Base-by-base conservation (phyloP, 2,113 vertebrate species). In the Hypanus sabinus region DNA sequence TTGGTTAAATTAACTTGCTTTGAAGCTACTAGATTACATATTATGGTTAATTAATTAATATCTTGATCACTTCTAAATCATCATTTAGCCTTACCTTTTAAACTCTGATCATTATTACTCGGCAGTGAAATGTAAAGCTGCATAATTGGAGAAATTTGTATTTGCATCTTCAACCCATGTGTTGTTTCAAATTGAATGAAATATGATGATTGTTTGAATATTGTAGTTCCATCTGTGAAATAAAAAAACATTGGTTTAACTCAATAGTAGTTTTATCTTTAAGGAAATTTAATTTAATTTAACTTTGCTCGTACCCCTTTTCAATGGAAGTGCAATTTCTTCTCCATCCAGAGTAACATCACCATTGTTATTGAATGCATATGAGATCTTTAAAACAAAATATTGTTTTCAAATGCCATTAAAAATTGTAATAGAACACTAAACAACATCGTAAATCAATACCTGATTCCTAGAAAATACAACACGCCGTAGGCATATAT, bases 41-140 rank as follows among this genome's bases (percentile, higher is more conserved):
- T 6, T 76, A 30, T 24, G 27, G 73, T 76, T 30, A 76, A 30
- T 76, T 24, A 79, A n/a, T 36, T 79, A 16, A 36, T 36, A 79
- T 79, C 2, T 79, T 79, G 76, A 36, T 14, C 33, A 18, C n/a
- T 20, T 0, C n/a, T 16, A 65, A 73, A 3, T 38, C 27, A 62
- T 57, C 20, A 57, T 38, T 65, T 75, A 87, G n/a, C 16, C 68
- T 46, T 94, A 94, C 94, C 94, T 94, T 73, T 94, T 33, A 80
- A 71, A 24, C 14, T 57, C 12, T 65, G 65, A 46, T 94, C 87
- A 7, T n/a, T 16, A 33, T n/a, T 30, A 33, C 27, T 77, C 18
- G 16, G 80, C 71, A 94, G 38, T 38, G 94, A 94, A 24, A 94
- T 65, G 79, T 94, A 94, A 4, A 94, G 68, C 71, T 94, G 94